Conservation (phyloP, 2,888 invertebrate species). For the Odontothrips loti region DNA sequence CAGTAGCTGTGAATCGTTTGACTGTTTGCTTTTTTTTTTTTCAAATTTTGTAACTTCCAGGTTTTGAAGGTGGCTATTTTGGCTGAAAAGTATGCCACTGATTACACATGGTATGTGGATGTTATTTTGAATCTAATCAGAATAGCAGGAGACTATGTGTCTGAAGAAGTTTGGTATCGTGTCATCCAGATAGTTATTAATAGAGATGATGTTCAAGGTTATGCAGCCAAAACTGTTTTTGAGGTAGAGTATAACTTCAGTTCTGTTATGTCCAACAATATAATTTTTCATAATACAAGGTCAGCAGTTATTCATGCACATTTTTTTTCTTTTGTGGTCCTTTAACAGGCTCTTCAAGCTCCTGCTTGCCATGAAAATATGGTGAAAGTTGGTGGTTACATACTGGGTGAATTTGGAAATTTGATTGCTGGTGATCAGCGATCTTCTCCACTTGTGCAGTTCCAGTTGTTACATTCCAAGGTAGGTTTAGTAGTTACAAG, state of each 20-base stretch:
- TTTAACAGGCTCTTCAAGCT: conserved; percentile 78
- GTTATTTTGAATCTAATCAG: conserved; percentile 97
- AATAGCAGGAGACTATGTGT: conserved; percentile 99
- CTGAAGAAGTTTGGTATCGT: conserved; percentile 99
- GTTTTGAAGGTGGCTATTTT: conserved; percentile 97
- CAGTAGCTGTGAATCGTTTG: neutral
- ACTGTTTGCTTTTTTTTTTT: conserved; percentile 3
- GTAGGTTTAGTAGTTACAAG: conserved; percentile 41
- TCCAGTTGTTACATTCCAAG: conserved; percentile 96
- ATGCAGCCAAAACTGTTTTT: conserved; percentile 99
- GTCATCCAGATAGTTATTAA: conserved; percentile 99
- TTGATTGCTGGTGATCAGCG: conserved; percentile 97
- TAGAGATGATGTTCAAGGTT: conserved; percentile 98
- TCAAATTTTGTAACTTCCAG: conserved; percentile 42
- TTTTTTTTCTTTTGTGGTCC: conserved; percentile 34
- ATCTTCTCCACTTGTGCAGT: conserved; percentile 95
- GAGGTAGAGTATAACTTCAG: conserved; percentile 56
- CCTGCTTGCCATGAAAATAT: conserved; percentile 99
- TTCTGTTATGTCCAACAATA: too few species aligned
- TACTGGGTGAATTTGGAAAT: conserved; percentile 98
- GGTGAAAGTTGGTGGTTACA: conserved; percentile 99
- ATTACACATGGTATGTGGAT: conserved; percentile 98
- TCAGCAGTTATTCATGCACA: conserved; percentile 28
- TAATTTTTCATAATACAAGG: conserved; percentile 32
- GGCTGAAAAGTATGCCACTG: conserved; percentile 98